phyloP scores from a whole-genome alignment of 2,797 vertebrate genomes.

The Tympanoctomys barrerae region DNA sequence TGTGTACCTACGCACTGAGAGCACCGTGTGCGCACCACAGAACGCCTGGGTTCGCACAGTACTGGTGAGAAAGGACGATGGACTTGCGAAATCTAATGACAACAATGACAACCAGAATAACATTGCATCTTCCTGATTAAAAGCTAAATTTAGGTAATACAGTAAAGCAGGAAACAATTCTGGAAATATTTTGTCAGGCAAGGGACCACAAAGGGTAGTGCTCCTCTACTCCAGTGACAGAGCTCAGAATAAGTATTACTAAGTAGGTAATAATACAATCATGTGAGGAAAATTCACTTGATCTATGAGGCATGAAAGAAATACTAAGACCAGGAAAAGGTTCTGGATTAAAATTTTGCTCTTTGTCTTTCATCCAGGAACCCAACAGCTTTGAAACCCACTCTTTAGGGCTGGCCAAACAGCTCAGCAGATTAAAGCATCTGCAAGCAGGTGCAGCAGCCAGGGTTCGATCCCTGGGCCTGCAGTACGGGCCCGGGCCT shows the following conservation, averaged over 20 bases:
- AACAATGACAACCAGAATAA: background rate
- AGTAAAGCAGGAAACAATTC: background rate
- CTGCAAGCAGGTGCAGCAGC: too few species aligned
- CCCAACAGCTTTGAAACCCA: background rate
- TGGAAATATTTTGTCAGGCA: constrained; percentile 33
- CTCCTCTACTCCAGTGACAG: background rate
- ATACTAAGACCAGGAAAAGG: background rate
- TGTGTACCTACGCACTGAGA: background rate
- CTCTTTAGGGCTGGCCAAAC: too few species aligned
- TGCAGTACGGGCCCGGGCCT: too few species aligned
- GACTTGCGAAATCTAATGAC: background rate
- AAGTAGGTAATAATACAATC: background rate
- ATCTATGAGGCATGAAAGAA: background rate
- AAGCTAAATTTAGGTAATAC: background rate
- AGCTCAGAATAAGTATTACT: background rate
- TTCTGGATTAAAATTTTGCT: background rate
- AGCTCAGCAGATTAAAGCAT: too few species aligned
- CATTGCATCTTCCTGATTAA: background rate
- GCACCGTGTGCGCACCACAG: background rate
- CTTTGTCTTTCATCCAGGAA: constrained; percentile 9
- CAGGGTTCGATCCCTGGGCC: too few species aligned
- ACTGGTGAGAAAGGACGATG: background rate
- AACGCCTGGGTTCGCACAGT: background rate
- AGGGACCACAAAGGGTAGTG: background rate
- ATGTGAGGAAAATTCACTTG: background rate